Evolutionary conservation across 2,113 vertebrate genomes (phyloP).

Genomic region (Takifugu bimaculatus): DNA sequence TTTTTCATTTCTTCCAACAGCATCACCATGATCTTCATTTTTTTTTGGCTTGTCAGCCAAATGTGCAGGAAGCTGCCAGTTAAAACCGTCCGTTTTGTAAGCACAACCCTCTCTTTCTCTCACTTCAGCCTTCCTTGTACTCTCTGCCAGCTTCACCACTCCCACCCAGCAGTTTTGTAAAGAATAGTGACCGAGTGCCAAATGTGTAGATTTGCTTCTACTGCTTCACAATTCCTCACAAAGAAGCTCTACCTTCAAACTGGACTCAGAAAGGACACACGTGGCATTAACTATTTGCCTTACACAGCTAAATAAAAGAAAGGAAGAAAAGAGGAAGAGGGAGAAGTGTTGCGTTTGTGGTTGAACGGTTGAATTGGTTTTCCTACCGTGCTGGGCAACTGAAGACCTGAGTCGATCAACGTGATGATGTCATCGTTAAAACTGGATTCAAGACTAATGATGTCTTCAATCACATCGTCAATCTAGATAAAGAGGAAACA

Average conservation of each 20-base stretch:
- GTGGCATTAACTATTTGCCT: background rate
- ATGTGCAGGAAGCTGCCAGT: constrained; percentile 1
- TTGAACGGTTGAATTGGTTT: constrained; percentile 12
- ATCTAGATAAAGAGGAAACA: constrained; percentile 69
- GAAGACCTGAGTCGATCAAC: constrained; percentile 81
- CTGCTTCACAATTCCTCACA: constrained; percentile 49
- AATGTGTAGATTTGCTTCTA: constrained; percentile 63
- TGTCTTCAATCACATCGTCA: constrained; percentile 89
- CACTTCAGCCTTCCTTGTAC: constrained; percentile 28
- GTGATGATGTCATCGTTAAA: constrained; percentile 88
- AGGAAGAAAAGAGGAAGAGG: background rate
- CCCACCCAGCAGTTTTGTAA: constrained; percentile 56
- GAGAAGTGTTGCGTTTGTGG: constrained; percentile 8
- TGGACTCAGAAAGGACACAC: background rate
- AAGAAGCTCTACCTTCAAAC: constrained; percentile 29
- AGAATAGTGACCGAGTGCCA: constrained; percentile 56
- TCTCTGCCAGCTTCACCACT: constrained; percentile 29
- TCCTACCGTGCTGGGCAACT: constrained; percentile 85
- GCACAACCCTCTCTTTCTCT: constrained; percentile 21
- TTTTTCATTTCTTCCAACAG: constrained; percentile 66
- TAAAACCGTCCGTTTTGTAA: constrained; percentile 14
- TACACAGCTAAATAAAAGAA: background rate
- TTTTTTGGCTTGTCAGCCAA: constrained; percentile 26
- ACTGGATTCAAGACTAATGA: constrained; percentile 91
- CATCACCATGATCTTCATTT: constrained; percentile 71